These are phyloP conservation scores for Perca schrenkii DNA, from an alignment of 2,113 vertebrate species.

Conservation along the genomic window DNA sequence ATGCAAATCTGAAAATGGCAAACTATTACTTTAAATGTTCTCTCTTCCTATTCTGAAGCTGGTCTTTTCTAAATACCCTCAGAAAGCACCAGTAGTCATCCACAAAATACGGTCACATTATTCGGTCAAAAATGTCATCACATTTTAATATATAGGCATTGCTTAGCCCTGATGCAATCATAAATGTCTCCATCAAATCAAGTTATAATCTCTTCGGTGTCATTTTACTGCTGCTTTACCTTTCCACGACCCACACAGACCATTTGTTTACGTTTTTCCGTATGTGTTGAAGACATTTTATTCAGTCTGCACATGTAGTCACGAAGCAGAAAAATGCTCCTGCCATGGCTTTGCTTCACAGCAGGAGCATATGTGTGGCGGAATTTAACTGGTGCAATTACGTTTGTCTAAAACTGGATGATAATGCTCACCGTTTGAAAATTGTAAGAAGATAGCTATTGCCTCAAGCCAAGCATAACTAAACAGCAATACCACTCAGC, in stretches of 20 bases:
- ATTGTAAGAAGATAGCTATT: slow-evolving; percentile 67
- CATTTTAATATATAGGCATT: slow-evolving; percentile 15
- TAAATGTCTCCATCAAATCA: slow-evolving; percentile 27
- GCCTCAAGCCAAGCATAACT: slow-evolving; percentile 77
- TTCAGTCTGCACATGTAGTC: slow-evolving; percentile 41
- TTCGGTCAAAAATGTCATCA: slow-evolving; percentile 14
- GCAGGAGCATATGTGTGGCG: slow-evolving; percentile 61
- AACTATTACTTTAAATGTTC: not conserved
- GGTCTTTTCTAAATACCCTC: not conserved
- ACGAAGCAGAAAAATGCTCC: slow-evolving; percentile 51
- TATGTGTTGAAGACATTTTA: slow-evolving; percentile 30
- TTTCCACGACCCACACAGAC: slow-evolving; percentile 46
- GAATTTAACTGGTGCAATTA: slow-evolving; percentile 74
- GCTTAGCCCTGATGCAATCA: slow-evolving; percentile 7
- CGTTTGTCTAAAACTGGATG: slow-evolving; percentile 64
- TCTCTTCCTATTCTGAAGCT: not conserved
- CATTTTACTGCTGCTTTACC: slow-evolving; percentile 41
- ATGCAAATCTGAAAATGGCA: not conserved
- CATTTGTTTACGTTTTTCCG: slow-evolving; percentile 30
- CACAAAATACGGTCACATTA: slow-evolving; percentile 13
- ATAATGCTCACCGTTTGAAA: slow-evolving; percentile 76
- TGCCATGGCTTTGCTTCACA: slow-evolving; percentile 54
- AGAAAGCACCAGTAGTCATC: slow-evolving; percentile 14
- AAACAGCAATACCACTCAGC: slow-evolving; percentile 70
- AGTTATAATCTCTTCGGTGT: slow-evolving; percentile 31